Base-by-base conservation (phyloP, 1,140 invertebrate species). In the Oedothorax gibbosus region DNA sequence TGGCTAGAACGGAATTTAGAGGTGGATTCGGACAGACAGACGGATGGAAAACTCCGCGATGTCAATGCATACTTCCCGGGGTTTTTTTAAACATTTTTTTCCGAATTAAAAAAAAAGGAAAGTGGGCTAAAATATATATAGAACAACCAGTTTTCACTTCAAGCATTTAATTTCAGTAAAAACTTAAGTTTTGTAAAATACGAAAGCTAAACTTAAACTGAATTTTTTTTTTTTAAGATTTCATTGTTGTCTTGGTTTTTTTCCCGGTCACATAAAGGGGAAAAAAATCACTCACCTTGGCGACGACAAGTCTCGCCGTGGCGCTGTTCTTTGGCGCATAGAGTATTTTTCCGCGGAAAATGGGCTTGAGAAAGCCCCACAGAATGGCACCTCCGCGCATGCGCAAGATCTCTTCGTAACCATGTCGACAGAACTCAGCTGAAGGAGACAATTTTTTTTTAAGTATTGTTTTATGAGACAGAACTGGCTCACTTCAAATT, bases 351-450 rank as follows among this genome's bases (percentile, higher is more conserved):
- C 91, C 91, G 54, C 88, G 76, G 62, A 91, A 79, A 14, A 91
- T 86, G 12, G 90, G 91, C 87, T 91, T 91, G 5, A 91, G 51
- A 78, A 90, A 91, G 7, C 88, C 86, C 91, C 90, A 91, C n/a
- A 91, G 87, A 7, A 91, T 88, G 7, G 89, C 86, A 11, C 91
- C 91, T 5, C 85, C 87, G 49, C 84, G 35, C 62, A 88, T 86
- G 49, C 88, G 85, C 81, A 88, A 87, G 21, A 91, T 88, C 8
- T 87, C 86, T 75, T 88, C 66, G 77, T 90, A 91, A 57, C 90
- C 86, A 68, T 89, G 78, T 21, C 87, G 86, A 83, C 90, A 91
- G 62, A 91, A 90, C 3, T 88, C 87, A 85, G 86, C 89, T 90
- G 69, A 35, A 35, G 35, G 35, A 35, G 35, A 35, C 35, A 35